phyloP scores from a whole-genome alignment of 2,797 vertebrate species.

The Brachyrhaphis roseni region DNA sequence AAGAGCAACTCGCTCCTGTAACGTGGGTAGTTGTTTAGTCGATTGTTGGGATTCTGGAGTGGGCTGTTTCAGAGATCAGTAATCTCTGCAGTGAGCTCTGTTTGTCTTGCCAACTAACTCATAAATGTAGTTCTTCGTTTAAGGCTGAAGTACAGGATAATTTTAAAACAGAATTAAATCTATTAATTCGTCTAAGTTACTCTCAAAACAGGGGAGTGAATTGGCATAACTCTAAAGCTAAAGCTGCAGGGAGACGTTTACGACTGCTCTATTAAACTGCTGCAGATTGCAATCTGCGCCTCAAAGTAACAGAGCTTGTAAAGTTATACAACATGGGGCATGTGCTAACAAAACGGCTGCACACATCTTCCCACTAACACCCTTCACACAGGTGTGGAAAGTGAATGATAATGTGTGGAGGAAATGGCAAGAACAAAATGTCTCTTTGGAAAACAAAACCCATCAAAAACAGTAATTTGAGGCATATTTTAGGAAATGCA shows the following conservation, averaged over 20 bases:
- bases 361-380: conserved; percentile 22
- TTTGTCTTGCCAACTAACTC: conserved; percentile 8
- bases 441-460: background rate
- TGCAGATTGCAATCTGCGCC: conserved; percentile 55
- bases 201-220: conserved; percentile 24
- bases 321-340: conserved; percentile 70
- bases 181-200: conserved; percentile 2
- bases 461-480: background rate
- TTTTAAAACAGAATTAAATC: background rate
- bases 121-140: conserved; percentile 7
- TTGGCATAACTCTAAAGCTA: conserved; percentile 41
- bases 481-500: conserved; percentile 17
- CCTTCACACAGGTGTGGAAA: conserved; percentile 28
- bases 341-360: conserved; percentile 69
- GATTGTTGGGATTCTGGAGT: conserved; percentile 21
- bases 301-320: conserved; percentile 63
- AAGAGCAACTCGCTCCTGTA: conserved; percentile 23
- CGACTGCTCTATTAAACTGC: conserved; percentile 42
- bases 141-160: background rate
- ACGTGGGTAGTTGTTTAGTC: conserved; percentile 20
- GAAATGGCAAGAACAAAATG: conserved; percentile 18
- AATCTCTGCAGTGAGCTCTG: background rate
- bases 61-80: background rate
- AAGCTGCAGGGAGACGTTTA: conserved; percentile 55
- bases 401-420: conserved; percentile 5